Conservation (phyloP, 2,113 vertebrate genomes). For the Eublepharis macularius region DNA sequence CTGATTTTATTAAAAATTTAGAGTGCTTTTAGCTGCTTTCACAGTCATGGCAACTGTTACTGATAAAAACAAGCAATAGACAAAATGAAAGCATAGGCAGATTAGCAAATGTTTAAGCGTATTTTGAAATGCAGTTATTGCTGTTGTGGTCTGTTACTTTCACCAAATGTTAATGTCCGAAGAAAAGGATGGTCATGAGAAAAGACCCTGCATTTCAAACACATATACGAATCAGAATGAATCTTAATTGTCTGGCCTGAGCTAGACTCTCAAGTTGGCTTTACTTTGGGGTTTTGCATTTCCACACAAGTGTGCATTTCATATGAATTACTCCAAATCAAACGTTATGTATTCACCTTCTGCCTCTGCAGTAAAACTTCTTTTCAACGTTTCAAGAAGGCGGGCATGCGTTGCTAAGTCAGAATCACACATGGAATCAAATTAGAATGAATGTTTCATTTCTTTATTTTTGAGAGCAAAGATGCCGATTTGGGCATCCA, state of each 20-base stretch:
- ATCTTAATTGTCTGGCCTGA: conserved; percentile 35
- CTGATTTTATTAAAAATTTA: conserved; percentile 37
- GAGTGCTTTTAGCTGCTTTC: conserved; percentile 47
- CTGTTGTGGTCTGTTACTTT: conserved; percentile 47
- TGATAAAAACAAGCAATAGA: conserved; percentile 34
- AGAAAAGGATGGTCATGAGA: conserved; percentile 26
- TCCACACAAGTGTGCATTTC: conserved; percentile 16
- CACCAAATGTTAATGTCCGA: conserved; percentile 54
- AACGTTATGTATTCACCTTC: conserved; percentile 37
- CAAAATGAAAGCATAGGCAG: conserved; percentile 34
- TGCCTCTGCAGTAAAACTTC: conserved; percentile 14
- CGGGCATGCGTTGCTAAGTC: not conserved
- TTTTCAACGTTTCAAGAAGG: not conserved
- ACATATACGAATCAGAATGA: conserved; percentile 13
- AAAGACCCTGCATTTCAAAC: conserved; percentile 52
- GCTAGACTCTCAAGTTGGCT: not conserved
- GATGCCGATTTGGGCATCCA: conserved; percentile 21
- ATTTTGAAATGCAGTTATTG: conserved; percentile 47
- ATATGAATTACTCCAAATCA: conserved; percentile 46
- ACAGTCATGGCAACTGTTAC: conserved; percentile 1
- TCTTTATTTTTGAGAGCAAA: conserved; percentile 5
- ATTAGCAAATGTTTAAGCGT: conserved; percentile 53
- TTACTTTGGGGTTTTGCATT: conserved; percentile 21
- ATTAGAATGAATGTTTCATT: not conserved
- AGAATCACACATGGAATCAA: conserved; percentile 5